These are phyloP conservation scores for Halcyon chelicuti DNA, from an alignment of 2,797 vertebrate species.

Conservation along the genomic window DNA sequence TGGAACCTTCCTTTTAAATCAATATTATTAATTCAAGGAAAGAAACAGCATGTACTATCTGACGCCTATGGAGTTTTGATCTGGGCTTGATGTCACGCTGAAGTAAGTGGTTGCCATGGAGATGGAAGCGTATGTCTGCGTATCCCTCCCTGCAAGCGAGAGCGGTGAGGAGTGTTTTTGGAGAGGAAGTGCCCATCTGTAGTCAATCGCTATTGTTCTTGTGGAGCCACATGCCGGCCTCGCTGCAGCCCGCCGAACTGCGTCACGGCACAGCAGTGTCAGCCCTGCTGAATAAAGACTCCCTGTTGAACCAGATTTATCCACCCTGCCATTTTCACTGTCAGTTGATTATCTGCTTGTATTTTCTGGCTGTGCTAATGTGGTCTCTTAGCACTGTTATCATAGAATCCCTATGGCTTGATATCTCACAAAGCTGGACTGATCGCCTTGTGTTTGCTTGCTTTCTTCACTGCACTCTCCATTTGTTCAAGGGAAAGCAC, in stretches of 20 bases:
- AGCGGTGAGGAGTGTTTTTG: constrained; percentile 22
- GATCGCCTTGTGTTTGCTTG: not conserved
- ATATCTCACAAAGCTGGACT: not conserved
- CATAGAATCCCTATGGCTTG: not conserved
- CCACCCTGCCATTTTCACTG: constrained; percentile 63
- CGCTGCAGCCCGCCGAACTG: not conserved
- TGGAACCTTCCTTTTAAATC: constrained; percentile 62
- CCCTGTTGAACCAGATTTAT: constrained; percentile 49
- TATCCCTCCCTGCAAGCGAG: constrained; percentile 34
- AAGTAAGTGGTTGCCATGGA: constrained; percentile 72
- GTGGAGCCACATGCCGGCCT: not conserved
- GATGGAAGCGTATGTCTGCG: constrained; percentile 52
- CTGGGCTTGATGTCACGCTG: constrained; percentile 63
- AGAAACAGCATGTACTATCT: constrained; percentile 66
- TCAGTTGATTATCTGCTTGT: constrained; percentile 60
- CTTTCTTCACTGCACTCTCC: not conserved
- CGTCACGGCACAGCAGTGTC: constrained; percentile 37
- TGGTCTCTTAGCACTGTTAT: constrained; percentile 23
- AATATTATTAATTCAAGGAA: constrained; percentile 69
- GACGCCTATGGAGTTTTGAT: constrained; percentile 64
- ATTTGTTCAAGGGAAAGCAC: not conserved
- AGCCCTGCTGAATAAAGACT: constrained; percentile 28
- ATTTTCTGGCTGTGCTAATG: constrained; percentile 56
- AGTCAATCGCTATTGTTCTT: constrained; percentile 57
- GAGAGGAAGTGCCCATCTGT: constrained; percentile 61